Evolutionary conservation across 2,113 vertebrate species (phyloP), one percentile per base, ranked within the genome.

Genomic region (Oxyruncus cristatus): DNA sequence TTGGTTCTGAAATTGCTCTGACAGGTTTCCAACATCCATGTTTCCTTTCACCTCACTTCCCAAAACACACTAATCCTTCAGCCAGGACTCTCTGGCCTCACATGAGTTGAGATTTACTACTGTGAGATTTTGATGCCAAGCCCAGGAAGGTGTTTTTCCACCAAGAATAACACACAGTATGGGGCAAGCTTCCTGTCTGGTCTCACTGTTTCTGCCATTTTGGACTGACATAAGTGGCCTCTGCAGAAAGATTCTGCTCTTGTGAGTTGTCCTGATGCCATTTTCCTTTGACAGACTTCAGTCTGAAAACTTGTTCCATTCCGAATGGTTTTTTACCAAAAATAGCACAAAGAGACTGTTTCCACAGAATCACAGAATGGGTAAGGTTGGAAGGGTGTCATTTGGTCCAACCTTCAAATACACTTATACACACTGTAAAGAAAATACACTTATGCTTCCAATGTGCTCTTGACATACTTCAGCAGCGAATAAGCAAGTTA

Each of bases 281-380:
- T 91, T 96, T 93, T 92, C 95, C 65, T 87, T 39, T 53, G 19
- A 74, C 39, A 74, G 56, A 61, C n/a, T 70, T 83, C n/a, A 87
- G 2, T 70, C 23, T 62, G 41, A 83, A 87, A 78, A 39, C 27
- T 27, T 75, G 6, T 81, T 96, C 52, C 44, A 17, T 62, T 89
- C 55, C 46, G 49, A 59, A 67, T 28, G 6, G 32, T 56, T 47
- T 53, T 56, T 78, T 92, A 61, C 33, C 12, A 72, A 67, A 88
- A 89, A 83, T 49, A 83, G 20, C 18, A 75, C 49, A 53, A 78
- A 88, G 33, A 61, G 21, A 39, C n/a, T 63, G 63, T 66, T 66
- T 66, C 14, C 32, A 46, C 30, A 66, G 30, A 46, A 66, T 33
- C 30, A 23, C 21, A 46, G 14, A 44, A 33, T 11, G 30, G 6